Evolutionary conservation across 2,797 vertebrate genomes (phyloP).

Genomic region (Anguilla obscura): DNA sequence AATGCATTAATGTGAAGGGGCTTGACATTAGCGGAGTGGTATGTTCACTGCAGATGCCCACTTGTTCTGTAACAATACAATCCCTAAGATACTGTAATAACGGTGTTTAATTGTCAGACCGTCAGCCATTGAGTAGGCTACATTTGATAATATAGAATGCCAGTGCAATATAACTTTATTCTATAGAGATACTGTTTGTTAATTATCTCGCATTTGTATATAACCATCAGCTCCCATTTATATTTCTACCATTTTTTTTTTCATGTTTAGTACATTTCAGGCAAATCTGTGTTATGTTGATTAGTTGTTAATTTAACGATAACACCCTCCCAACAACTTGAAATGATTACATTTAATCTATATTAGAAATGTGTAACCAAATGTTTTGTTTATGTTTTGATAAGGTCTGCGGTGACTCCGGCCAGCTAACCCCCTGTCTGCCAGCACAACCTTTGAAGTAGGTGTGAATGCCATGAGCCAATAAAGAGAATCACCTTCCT

Average conservation of each 20-base stretch:
- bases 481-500: conserved; percentile 43
- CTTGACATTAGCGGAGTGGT: background rate
- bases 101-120: background rate
- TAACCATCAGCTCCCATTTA: background rate
- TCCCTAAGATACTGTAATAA: background rate
- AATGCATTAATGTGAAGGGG: background rate
- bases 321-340: background rate
- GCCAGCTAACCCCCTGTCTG: conserved; percentile 43
- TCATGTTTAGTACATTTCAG: background rate
- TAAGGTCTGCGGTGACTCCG: conserved; percentile 57
- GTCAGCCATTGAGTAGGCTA: background rate
- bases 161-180: background rate
- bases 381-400: conserved; percentile 62
- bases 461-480: conserved; percentile 62
- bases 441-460: conserved; percentile 49
- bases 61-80: background rate
- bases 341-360: conserved; percentile 10
- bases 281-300: background rate
- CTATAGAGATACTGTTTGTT: background rate
- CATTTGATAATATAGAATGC: background rate
- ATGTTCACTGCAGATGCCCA: background rate
- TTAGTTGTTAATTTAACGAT: background rate
- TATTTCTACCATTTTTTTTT: background rate
- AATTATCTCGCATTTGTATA: background rate
- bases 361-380: conserved; percentile 54